Base-by-base conservation (phyloP, 2,888 invertebrate genomes). In the Tetragonula carbonaria region DNA sequence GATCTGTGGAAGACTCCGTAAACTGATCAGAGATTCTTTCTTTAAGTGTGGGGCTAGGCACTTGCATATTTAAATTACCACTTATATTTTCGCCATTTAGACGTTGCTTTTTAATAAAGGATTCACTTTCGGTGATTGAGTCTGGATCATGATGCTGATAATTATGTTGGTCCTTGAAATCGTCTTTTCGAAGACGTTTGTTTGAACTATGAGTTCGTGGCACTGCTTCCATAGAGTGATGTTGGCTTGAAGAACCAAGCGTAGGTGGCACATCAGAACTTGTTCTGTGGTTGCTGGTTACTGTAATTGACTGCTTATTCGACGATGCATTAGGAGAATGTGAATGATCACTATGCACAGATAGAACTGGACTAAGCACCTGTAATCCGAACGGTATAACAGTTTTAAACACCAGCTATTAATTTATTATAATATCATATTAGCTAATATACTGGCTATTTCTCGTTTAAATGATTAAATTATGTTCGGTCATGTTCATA, bases 181-280 rank as follows among this genome's bases (percentile, higher is more conserved):
- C 93, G 28, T 95, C 95, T 95, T 95, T 95, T 95, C 95, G 95
- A 55, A 95, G 92, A 66, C 95, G 94, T 88, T 95, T 95, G 87
- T 95, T 95, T 70, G 95, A 95, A 91, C 95, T 95, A 94, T 95
- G 95, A 86, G 95, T 95, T 91, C 95, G 94, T 87, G 95, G 95
- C 85, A 95, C 95, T 86, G 95, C 93, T 87, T 95, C 95, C 74
- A 91, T 91, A 55, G 88, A 87, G 81, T 94, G 94, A 88, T 94
- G 94, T 68, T 94, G 94, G 89, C 92, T 92, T 80, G 92, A 89
- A 70, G 91, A 88, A 82, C 91, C 91, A 45, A 93, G 83, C 65
- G 91, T 93, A 23, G 91, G 88, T 57, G 93, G 89, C 75, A 88
- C 87, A 68, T 92, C 88, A 66, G 92, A 88, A 86, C 89, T 90